A percentile compares a stretch with the other conserved stretches of the same genome.
phyloP scores from a whole-genome alignment of 2,113 vertebrate genomes.

The Silurus asotus region DNA sequence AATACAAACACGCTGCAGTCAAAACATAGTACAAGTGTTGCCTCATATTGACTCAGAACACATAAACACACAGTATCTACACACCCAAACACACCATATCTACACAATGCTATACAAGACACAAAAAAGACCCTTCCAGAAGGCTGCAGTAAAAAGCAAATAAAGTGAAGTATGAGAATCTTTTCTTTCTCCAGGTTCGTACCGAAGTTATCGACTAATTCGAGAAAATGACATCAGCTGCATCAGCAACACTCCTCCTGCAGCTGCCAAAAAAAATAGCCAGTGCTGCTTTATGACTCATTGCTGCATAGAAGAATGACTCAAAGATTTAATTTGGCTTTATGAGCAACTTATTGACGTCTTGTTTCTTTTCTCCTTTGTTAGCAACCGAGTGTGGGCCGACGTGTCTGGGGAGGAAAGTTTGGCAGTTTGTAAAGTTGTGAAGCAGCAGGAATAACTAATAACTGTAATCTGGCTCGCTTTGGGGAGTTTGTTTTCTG shows the following conservation, averaged over 20 bases:
- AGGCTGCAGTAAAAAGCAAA: not conserved
- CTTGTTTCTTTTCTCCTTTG: not conserved
- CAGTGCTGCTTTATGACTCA: constrained; percentile 6
- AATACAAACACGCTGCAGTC: not conserved
- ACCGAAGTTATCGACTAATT: not conserved
- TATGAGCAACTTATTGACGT: not conserved
- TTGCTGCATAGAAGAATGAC: not conserved
- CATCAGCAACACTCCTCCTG: constrained; percentile 1
- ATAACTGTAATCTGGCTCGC: not conserved
- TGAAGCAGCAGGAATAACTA: not conserved
- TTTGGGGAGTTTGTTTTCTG: not conserved
- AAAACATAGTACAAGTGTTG: not conserved
- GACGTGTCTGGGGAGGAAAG: not conserved
- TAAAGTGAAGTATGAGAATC: not conserved
- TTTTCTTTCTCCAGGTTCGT: not conserved
- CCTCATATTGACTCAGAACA: not conserved
- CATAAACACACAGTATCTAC: no score
- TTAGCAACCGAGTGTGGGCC: not conserved
- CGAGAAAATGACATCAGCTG: constrained; percentile 18
- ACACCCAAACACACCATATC: not conserved
- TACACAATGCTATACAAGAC: not conserved
- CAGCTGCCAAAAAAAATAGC: not conserved
- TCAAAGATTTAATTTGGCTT: constrained; percentile 10
- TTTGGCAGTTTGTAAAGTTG: constrained; percentile 10
- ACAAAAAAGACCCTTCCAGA: not conserved